Percentiles rank a stretch among this genome's conserved stretches.
Conservation (phyloP, 1,140 invertebrate species). For the Heterodera schachtii region DNA sequence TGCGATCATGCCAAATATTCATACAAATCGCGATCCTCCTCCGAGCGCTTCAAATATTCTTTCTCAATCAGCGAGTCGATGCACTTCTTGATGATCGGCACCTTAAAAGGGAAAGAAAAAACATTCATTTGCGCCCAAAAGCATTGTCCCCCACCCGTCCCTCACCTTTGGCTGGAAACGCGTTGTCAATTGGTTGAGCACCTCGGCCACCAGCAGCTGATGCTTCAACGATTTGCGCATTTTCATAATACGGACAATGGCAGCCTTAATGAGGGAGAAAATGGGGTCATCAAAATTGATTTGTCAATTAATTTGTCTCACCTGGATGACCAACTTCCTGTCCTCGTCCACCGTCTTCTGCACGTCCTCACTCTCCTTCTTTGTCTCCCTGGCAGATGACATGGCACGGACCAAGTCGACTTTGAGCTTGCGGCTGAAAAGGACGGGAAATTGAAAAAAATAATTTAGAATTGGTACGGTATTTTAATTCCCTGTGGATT, state of each 20-base stretch:
- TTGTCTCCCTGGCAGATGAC: slow-evolving; percentile 86
- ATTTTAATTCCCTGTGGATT: too few species aligned
- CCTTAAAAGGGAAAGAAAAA: too few species aligned
- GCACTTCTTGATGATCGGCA: slow-evolving; percentile 73
- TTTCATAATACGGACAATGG: slow-evolving; percentile 99
- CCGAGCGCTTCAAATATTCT: slow-evolving; percentile 86
- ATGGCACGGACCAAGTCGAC: slow-evolving; percentile 91
- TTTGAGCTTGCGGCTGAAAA: slow-evolving; percentile 89
- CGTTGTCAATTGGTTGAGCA: slow-evolving; percentile 87
- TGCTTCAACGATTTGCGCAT: slow-evolving; percentile 93
- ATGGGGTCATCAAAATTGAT: too few species aligned
- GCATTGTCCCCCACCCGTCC: too few species aligned
- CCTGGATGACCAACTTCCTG: slow-evolving; percentile 90
- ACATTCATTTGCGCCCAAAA: too few species aligned
- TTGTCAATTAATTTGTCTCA: slow-evolving; percentile 46
- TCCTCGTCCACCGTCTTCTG: slow-evolving; percentile 99
- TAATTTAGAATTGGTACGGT: too few species aligned
- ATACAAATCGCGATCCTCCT: slow-evolving; percentile 95
- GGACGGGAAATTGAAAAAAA: slow-evolving; percentile 50
- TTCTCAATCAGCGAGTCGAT: slow-evolving; percentile 99
- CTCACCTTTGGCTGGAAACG: slow-evolving; percentile 94
- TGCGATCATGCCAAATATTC: slow-evolving; percentile 69
- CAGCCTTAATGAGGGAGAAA: slow-evolving; percentile 72
- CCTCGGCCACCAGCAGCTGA: slow-evolving; percentile 91
- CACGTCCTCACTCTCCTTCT: slow-evolving; percentile 89